Evolutionary conservation across 2,113 vertebrate species (phyloP).

Genomic region (Alligator mississippiensis): DNA sequence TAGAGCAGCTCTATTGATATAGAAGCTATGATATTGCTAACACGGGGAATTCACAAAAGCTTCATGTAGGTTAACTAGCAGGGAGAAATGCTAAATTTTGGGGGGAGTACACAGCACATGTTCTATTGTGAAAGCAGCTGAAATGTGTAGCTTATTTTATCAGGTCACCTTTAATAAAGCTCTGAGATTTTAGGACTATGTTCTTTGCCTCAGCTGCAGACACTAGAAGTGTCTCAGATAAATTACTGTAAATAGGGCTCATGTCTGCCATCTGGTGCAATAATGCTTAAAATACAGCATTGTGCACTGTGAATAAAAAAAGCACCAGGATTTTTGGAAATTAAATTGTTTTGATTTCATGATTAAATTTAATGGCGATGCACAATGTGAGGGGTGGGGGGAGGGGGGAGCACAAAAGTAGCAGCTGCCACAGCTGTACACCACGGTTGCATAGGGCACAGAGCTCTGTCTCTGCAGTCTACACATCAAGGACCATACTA

Average conservation of each 20-base stretch:
- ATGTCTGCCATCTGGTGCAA: slow-evolving; percentile 74
- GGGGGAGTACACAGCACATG: neutral
- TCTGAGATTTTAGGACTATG: neutral
- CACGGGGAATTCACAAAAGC: neutral
- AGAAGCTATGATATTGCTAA: neutral
- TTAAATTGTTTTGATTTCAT: neutral
- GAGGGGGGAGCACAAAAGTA: no score
- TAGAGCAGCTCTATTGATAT: neutral
- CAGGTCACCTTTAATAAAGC: neutral
- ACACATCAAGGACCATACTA: no score
- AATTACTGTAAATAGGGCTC: neutral
- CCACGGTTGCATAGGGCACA: no score
- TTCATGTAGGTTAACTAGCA: neutral
- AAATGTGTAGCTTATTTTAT: neutral
- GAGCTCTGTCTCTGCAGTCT: no score
- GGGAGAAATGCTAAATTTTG: neutral
- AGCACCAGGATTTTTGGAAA: neutral
- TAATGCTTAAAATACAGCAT: slow-evolving; percentile 17
- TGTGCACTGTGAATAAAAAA: neutral
- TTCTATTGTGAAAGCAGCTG: neutral
- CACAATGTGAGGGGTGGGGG: no score
- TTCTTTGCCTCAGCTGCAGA: neutral
- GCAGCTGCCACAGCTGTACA: no score
- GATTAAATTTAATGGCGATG: no score
- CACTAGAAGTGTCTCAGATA: neutral